Evolutionary conservation across 2,113 vertebrate genomes (phyloP).

Genomic region (Chaenogobius annularis): DNA sequence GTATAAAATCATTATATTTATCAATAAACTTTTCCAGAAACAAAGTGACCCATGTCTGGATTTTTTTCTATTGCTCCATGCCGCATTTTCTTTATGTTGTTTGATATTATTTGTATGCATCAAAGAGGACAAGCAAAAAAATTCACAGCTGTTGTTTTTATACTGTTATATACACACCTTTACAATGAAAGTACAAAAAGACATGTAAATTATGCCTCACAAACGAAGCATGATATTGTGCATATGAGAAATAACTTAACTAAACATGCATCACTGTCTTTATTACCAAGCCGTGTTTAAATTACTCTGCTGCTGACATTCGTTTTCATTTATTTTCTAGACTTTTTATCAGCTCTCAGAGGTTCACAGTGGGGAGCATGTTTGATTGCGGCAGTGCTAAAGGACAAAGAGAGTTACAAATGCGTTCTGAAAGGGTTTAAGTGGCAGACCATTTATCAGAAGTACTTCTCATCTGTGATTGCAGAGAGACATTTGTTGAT

Average conservation of each 20-base stretch:
- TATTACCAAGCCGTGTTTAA: slow-evolving; percentile 42
- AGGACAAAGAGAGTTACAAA: slow-evolving; percentile 19
- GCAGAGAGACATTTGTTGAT: slow-evolving; percentile 19
- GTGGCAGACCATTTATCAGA: slow-evolving; percentile 18
- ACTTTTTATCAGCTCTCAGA: slow-evolving; percentile 22
- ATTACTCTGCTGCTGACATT: slow-evolving; percentile 21
- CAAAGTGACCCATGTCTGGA: slow-evolving; percentile 36
- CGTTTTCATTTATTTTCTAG: slow-evolving; percentile 36
- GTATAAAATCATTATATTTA: slow-evolving; percentile 79
- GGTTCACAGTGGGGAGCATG: slow-evolving; percentile 19
- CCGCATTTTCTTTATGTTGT: neutral
- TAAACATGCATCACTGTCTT: slow-evolving; percentile 68
- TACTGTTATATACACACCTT: slow-evolving; percentile 70
- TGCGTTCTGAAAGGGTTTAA: slow-evolving; percentile 22
- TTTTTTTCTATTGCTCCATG: slow-evolving; percentile 17
- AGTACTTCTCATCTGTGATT: slow-evolving; percentile 12
- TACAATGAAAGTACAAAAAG: slow-evolving; percentile 68
- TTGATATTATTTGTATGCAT: slow-evolving; percentile 17
- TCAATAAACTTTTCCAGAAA: slow-evolving; percentile 80
- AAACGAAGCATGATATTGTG: slow-evolving; percentile 62
- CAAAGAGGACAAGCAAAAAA: slow-evolving; percentile 36
- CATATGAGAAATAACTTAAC: slow-evolving; percentile 51
- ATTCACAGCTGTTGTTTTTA: slow-evolving; percentile 57
- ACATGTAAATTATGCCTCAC: slow-evolving; percentile 35
- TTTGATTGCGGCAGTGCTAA: slow-evolving; percentile 17